Base-by-base conservation (phyloP, 2,797 vertebrate species). In the Scolopax rusticola region DNA sequence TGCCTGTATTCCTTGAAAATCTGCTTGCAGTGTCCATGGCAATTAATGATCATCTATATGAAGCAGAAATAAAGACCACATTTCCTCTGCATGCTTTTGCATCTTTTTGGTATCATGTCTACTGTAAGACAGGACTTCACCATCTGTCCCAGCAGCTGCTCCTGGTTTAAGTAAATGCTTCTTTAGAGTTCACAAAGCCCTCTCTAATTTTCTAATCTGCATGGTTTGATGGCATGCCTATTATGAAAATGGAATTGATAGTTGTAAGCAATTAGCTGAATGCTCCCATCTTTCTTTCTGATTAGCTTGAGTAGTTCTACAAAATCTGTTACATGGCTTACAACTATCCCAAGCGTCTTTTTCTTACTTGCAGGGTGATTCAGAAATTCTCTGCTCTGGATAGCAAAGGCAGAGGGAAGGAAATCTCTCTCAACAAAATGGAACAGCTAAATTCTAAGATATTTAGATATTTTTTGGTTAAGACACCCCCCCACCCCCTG, bases 111-210 rank as follows among this genome's bases (percentile, higher is more conserved):
- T 23, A 23, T 20, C 38, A 4, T 1, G 12, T 53, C 80, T 84
- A 60, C 40, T 53, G 36, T 17, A 51, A 65, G 59, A 51, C 33
- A 77, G 59, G 48, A 27, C 78, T 76, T 70, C 0, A 4, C 51
- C 83, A 80, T 90, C 83, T 80, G 90, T 79, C 75, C 64, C 53
- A 59, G 84, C 69, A 93, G 90, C 75, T 90, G 91, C 61, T 89
- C 67, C 63, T 38, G 67, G 17, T 90, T 82, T 78, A 65, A 91
- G 57, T 18, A 91, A 93, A 93, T 41, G 41, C 56, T 88, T 89
- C 89, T 68, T 74, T 45, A 65, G 61, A 36, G 82, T 50, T 85
- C 80, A 82, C 50, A 78, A 69, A 84, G 28, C 40, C 59, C 51
- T 65, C 67, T 51, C 41, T 85, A 47, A 83, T 85, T 78, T 69